Percentiles rank a stretch among this genome's conserved stretches.
phyloP scores from a whole-genome alignment of 2,113 vertebrate species.

The Crypturellus undulatus region DNA sequence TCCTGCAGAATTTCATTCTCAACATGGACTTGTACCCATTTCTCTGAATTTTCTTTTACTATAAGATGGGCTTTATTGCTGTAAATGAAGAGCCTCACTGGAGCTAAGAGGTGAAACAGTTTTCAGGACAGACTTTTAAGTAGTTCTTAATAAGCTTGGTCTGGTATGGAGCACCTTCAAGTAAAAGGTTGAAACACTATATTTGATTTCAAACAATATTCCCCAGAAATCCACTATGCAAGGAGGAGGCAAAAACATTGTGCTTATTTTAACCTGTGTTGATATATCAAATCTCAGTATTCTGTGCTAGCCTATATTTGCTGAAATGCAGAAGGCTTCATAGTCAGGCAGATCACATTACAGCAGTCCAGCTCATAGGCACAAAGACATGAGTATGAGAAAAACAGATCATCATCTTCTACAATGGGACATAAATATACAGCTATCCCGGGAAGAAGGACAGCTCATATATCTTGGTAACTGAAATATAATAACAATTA shows the following conservation, averaged over 20 bases:
- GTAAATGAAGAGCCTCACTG: not conserved
- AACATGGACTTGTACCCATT: not conserved
- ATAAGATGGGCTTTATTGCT: fast-evolving
- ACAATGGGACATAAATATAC: not conserved
- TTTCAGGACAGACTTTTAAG: not conserved
- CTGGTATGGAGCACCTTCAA: not conserved
- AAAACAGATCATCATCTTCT: not conserved
- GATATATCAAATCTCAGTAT: not conserved
- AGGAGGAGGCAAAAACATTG: not conserved
- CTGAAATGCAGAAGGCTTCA: not conserved
- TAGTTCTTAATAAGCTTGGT: not conserved
- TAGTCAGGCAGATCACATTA: not conserved
- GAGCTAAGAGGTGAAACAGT: not conserved
- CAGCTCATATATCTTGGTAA: not conserved
- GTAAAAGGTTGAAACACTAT: not conserved
- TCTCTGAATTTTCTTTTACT: not conserved
- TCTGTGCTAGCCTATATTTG: not conserved
- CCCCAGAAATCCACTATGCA: not conserved
- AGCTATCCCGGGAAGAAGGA: not conserved
- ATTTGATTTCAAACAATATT: not conserved
- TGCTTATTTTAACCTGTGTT: not conserved
- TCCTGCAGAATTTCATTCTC: not conserved
- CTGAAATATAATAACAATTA: not conserved
- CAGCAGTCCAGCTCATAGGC: fast-evolving
- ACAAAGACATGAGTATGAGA: not conserved